Evolutionary conservation across 2,888 invertebrate genomes (phyloP), one percentile per base, ranked within the genome.

Genomic region (Agapetus fuscipes): DNA sequence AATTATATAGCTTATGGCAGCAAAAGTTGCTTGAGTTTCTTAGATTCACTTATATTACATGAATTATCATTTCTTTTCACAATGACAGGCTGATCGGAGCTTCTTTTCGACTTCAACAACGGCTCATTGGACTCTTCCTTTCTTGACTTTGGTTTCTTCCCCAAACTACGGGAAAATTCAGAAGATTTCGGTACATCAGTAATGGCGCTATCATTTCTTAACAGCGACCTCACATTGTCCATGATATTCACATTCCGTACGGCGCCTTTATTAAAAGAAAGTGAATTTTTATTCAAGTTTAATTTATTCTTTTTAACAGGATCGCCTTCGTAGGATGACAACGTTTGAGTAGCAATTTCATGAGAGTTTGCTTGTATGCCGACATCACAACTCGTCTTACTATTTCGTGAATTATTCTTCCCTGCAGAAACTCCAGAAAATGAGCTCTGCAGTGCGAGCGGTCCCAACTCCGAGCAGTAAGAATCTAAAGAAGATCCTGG

Each of bases 311-410:
- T 43, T 24, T 32, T 31, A 26, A 13, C 30, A 4, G 34, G 10
- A 11, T 51, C 49, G 10, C 39, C 39, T 30, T 52, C 51, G 25
- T 39, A 47, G 6, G 50, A 44, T 3, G 55, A 53, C 6, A 61
- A 58, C 14, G 64, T 66, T 28, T 65, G 65, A 11, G 56, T 57
- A 11, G 61, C 63, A 31, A 73, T 66, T 49, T 74, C 73, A 41
- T 64, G 66, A 2, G 71, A 67, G 53, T 71, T 71, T 1, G 73
- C 68, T 51, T 74, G 74, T n/a, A 73, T 72, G 6, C 72, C 74
- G 6, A 74, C 72, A 48, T 74, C 73, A 35, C 66, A 71, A 30
- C 72, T 72, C 1, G 65, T 69, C 50, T 69, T 69, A 42, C 71
- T 71, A 37, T 66, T 70, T 6, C 66, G 61, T 9, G 68, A 69